Percentiles rank a stretch among this genome's conserved stretches.
Evolutionary conservation across 1,140 invertebrate species (phyloP).

Genomic region (Drosophila lacteicornis): DNA sequence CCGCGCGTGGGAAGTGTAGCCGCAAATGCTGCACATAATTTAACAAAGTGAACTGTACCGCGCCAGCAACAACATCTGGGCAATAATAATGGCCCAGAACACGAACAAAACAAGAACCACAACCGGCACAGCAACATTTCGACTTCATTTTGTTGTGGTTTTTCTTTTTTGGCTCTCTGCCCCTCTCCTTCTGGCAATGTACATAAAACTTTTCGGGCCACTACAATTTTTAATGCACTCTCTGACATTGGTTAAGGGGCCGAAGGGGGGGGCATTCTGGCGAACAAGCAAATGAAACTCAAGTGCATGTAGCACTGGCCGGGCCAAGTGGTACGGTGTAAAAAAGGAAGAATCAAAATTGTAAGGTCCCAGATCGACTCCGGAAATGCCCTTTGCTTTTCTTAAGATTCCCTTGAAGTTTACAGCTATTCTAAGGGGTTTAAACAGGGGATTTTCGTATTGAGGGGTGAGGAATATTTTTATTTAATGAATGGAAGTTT

Average conservation of each 20-base stretch:
- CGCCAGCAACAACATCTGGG: constrained; percentile 33
- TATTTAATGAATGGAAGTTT: no score
- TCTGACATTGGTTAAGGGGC: constrained; percentile 61
- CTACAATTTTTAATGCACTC: constrained; percentile 81
- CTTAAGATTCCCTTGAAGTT: no score
- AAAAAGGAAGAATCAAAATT: constrained; percentile 25
- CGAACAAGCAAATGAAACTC: constrained; percentile 82
- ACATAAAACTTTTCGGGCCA: constrained; percentile 73
- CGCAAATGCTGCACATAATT: constrained; percentile 75
- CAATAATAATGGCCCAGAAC: constrained; percentile 54
- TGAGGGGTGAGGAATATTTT: no score
- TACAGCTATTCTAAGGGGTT: no score
- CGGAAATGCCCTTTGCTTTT: constrained; percentile 3
- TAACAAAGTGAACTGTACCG: constrained; percentile 67
- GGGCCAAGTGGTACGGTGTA: constrained; percentile 66
- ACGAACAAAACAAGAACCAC: constrained; percentile 41
- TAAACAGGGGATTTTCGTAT: no score
- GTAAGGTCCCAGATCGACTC: constrained; percentile 31
- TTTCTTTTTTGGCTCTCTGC: constrained; percentile 53
- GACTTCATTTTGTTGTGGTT: constrained; percentile 79
- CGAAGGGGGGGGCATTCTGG: constrained; percentile 33
- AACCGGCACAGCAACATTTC: constrained; percentile 55
- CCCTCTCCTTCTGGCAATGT: constrained; percentile 58
- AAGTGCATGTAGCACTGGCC: constrained; percentile 77
- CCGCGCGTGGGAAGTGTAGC: constrained; percentile 29